These are phyloP conservation scores for Pandemis cinnamomeana DNA, from an alignment of 2,888 invertebrate genomes.

Conservation along the genomic window DNA sequence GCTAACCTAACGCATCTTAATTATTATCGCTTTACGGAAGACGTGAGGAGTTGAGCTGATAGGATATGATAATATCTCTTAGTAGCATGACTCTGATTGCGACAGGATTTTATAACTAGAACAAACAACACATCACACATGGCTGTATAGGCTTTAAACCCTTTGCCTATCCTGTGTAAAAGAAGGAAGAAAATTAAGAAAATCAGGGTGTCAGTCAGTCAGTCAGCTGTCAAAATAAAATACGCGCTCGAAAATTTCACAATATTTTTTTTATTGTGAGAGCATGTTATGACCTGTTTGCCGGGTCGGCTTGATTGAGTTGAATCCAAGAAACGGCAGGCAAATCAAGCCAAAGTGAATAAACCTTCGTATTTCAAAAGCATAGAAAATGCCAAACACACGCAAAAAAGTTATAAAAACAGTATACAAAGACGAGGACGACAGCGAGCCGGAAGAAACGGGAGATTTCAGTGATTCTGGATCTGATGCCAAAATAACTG, in stretches of 20 bases:
- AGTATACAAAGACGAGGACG: slow-evolving; percentile 73
- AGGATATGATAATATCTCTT: too few species aligned
- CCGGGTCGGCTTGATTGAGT: background rate
- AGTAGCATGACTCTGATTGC: too few species aligned
- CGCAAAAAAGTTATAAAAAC: slow-evolving; percentile 75
- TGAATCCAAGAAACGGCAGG: background rate
- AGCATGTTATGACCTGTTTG: background rate
- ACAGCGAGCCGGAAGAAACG: slow-evolving; percentile 64
- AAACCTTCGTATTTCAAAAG: background rate
- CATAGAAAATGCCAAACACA: slow-evolving; percentile 68
- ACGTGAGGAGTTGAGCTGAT: too few species aligned
- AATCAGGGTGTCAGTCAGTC: background rate
- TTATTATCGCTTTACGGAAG: too few species aligned
- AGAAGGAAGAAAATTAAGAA: background rate
- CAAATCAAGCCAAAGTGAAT: background rate
- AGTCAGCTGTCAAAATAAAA: background rate
- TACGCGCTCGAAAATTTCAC: background rate
- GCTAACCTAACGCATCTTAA: too few species aligned
- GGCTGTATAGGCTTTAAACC: too few species aligned
- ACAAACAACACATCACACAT: too few species aligned
- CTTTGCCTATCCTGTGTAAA: too few species aligned
- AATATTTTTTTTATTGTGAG: background rate
- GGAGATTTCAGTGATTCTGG: slow-evolving; percentile 80
- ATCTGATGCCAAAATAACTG: slow-evolving; percentile 77
- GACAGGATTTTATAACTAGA: too few species aligned